These are phyloP conservation scores for Drosophila quinaria DNA, from an alignment of 2,888 invertebrate genomes.

Conservation along the genomic window DNA sequence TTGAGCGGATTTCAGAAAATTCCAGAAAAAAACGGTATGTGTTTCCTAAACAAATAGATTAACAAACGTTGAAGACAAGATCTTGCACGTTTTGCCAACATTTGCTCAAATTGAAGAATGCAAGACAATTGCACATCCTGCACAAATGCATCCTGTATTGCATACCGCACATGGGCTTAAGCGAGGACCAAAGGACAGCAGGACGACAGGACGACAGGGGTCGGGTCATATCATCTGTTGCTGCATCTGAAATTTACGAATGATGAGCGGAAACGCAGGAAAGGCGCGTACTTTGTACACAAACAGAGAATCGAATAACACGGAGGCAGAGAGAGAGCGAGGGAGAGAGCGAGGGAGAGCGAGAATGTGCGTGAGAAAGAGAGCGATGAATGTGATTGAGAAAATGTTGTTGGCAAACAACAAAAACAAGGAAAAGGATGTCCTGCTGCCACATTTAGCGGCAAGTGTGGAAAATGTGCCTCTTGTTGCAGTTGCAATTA, in stretches of 20 bases:
- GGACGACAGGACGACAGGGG: neutral
- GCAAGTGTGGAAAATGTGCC: conserved; percentile 61
- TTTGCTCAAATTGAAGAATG: conserved; percentile 43
- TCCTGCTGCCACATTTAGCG: conserved; percentile 54
- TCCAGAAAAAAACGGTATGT: neutral
- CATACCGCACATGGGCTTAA: conserved; percentile 60
- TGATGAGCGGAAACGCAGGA: conserved; percentile 61
- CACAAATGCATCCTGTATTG: conserved; percentile 55
- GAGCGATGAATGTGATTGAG: conserved; percentile 26
- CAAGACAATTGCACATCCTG: conserved; percentile 76
- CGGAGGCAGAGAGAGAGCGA: neutral
- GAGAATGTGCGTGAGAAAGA: conserved; percentile 40
- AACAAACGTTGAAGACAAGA: conserved; percentile 12
- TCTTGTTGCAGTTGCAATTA: conserved; percentile 53
- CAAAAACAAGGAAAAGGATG: conserved; percentile 77
- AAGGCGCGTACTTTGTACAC: conserved; percentile 75
- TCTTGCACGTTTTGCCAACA: conserved; percentile 65
- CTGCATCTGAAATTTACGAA: conserved; percentile 41
- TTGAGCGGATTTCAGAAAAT: neutral
- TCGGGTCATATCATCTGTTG: conserved; percentile 51
- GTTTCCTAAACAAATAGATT: conserved; percentile 23
- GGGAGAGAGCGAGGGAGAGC: neutral
- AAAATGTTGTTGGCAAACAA: conserved; percentile 67
- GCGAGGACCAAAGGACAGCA: conserved; percentile 7
- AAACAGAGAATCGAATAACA: conserved; percentile 54